phyloP scores from a whole-genome alignment of 2,797 vertebrate species.

The Pseudochromis fuscus region DNA sequence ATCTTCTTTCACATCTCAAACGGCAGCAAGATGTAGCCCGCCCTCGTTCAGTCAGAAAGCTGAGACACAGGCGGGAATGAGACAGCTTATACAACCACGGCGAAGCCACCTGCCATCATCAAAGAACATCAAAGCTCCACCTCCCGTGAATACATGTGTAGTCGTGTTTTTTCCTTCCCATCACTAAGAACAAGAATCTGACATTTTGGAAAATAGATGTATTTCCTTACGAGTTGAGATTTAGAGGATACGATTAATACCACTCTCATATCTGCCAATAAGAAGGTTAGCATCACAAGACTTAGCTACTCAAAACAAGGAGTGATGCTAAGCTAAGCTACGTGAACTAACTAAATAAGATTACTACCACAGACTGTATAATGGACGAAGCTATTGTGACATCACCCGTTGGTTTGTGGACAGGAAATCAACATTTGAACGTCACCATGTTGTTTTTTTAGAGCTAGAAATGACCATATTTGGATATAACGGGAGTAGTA shows the following conservation, averaged over 20 bases:
- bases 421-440: too few species aligned
- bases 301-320: background rate
- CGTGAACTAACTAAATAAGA: too few species aligned
- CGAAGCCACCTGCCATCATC: conserved; percentile 60
- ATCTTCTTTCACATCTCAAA: conserved; percentile 68
- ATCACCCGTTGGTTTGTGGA: too few species aligned
- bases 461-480: too few species aligned
- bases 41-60: conserved; percentile 45
- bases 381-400: too few species aligned
- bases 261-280: background rate
- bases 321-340: background rate
- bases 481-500: too few species aligned
- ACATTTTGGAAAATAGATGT: conserved; percentile 5
- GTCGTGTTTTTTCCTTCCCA: background rate
- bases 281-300: background rate
- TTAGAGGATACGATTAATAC: background rate
- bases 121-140: conserved; percentile 57
- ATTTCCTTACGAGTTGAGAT: background rate
- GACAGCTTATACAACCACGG: conserved; percentile 48
- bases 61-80: conserved; percentile 43
- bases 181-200: background rate
- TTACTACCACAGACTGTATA: too few species aligned
- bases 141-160: conserved; percentile 29
- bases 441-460: too few species aligned
- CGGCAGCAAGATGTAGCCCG: conserved; percentile 43